These are phyloP conservation scores for Hypselothyrea guttata DNA, from an alignment of 2,888 invertebrate species.

Conservation along the genomic window DNA sequence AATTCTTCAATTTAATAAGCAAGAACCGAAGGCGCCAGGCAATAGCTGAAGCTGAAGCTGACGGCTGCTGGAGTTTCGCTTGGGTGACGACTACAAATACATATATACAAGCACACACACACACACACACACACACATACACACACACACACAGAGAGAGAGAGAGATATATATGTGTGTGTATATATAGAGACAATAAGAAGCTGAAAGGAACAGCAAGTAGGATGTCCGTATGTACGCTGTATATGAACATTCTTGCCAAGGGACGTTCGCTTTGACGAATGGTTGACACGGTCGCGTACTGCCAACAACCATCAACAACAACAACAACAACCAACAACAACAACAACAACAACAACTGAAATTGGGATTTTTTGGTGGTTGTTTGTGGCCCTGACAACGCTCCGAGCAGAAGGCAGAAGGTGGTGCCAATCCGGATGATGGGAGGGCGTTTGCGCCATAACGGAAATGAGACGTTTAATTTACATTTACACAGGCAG, in stretches of 20 bases:
- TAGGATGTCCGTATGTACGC: slow-evolving; percentile 5
- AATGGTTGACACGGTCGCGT: slow-evolving; percentile 71
- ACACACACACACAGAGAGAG: not conserved
- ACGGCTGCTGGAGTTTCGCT: slow-evolving; percentile 18
- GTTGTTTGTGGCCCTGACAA: slow-evolving; percentile 42
- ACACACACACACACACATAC: slow-evolving; percentile 5
- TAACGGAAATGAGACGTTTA: slow-evolving; percentile 79
- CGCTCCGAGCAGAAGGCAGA: slow-evolving; percentile 1
- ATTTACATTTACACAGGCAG: slow-evolving; percentile 72
- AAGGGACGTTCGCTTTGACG: slow-evolving; percentile 56
- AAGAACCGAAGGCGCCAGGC: slow-evolving; percentile 66
- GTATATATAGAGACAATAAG: slow-evolving; percentile 17
- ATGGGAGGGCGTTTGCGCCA: slow-evolving; percentile 47
- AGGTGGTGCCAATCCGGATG: slow-evolving; percentile 18
- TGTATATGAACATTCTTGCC: slow-evolving; percentile 44
- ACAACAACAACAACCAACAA: slow-evolving; percentile 19
- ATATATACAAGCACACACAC: not conserved
- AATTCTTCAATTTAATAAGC: slow-evolving; percentile 79
- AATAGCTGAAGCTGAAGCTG: slow-evolving; percentile 3
- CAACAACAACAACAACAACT: slow-evolving; percentile 5
- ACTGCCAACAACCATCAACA: slow-evolving; percentile 27
- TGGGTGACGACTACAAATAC: slow-evolving; percentile 34
- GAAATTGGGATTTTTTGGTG: slow-evolving; percentile 29
- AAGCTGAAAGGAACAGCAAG: slow-evolving; percentile 25
- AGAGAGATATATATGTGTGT: not conserved